Conservation (phyloP, 2,888 invertebrate genomes). For the Acrobeloides nanus region DNA sequence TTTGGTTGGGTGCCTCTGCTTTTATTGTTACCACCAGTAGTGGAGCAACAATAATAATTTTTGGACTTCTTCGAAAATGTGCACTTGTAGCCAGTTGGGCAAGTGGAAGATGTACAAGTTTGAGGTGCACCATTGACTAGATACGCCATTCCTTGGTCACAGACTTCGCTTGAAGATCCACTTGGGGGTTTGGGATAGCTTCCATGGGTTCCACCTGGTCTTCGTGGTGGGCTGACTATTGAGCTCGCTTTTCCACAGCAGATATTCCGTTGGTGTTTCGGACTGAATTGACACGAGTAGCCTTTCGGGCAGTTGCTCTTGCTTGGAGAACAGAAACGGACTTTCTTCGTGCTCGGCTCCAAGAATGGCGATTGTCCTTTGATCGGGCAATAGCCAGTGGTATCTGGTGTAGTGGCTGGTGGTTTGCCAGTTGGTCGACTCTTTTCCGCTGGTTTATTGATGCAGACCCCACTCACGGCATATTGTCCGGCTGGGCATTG, state of each 20-base stretch:
- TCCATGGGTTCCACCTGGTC: conserved; percentile 2
- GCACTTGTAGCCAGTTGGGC: conserved; percentile 40
- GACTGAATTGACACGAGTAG: conserved; percentile 46
- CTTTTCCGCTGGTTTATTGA: conserved; percentile 11
- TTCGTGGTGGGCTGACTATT: conserved; percentile 2
- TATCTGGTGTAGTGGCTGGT: no score
- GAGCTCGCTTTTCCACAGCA: conserved; percentile 35
- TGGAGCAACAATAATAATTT: conserved; percentile 35
- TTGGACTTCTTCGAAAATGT: conserved; percentile 38
- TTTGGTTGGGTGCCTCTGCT: conserved; percentile 7
- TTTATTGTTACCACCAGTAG: no score
- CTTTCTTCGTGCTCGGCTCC: conserved; percentile 34
- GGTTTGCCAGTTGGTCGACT: conserved; percentile 1
- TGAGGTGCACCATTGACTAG: conserved; percentile 45
- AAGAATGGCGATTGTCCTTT: conserved; percentile 43
- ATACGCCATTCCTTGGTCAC: conserved; percentile 41
- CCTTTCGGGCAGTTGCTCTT: conserved; percentile 24
- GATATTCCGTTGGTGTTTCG: conserved; percentile 40
- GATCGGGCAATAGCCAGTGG: conserved; percentile 46
- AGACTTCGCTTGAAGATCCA: conserved; percentile 25
- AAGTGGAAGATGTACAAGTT: conserved; percentile 42
- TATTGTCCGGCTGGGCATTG: conserved; percentile 37
- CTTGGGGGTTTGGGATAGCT: conserved; percentile 6
- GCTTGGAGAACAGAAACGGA: conserved; percentile 39
- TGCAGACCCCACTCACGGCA: conserved; percentile 29